Base-by-base conservation (phyloP, 2,113 vertebrate genomes). In the Silurus meridionalis region DNA sequence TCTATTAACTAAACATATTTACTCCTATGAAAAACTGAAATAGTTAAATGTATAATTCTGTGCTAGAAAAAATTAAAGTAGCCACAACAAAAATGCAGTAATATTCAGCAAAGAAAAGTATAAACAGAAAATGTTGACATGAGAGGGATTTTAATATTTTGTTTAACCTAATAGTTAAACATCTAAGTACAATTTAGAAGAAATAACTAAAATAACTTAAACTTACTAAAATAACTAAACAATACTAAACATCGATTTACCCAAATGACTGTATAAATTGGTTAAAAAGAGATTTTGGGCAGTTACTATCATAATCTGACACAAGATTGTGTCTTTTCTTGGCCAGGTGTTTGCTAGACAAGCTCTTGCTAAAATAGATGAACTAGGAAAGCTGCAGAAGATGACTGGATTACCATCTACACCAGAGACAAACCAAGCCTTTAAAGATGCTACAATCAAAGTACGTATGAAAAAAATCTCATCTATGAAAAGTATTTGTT, bases 361-460 rank as follows among this genome's bases (percentile, higher is more conserved):
- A 92, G 97, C 95, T 64, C 95, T 99, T 80, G 90, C 93, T 87
- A 98, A 98, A 94, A 96, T 99, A 86, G 94, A 93, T 21, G 96
- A 98, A 83, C 89, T 97, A 78, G 96, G 94, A 87, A 93, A 96
- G 82, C 91, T 97, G 84, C 95, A 97, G 91, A 91, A 92, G 88
- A 92, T 88, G 86, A 93, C 88, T 85, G 93, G 93, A 72, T 91
- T 91, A 8, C 55, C 91, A 52, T 48, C 92, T 80, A 91, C 91
- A 37, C 89, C 88, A 85, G 95, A 96, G 86, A 91, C 92, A 80
- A 93, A 88, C 89, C 95, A 87, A 92, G 91, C 91, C 89, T 98
- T 95, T 87, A 96, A 91, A 94, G 97, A 98, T 87, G 96, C 97
- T 4, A 95, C 96, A 8, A 85, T 97, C 85, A 99, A 98, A 96